Conservation (phyloP, 2,888 invertebrate genomes). For the Ecdyonurus torrentis region DNA sequence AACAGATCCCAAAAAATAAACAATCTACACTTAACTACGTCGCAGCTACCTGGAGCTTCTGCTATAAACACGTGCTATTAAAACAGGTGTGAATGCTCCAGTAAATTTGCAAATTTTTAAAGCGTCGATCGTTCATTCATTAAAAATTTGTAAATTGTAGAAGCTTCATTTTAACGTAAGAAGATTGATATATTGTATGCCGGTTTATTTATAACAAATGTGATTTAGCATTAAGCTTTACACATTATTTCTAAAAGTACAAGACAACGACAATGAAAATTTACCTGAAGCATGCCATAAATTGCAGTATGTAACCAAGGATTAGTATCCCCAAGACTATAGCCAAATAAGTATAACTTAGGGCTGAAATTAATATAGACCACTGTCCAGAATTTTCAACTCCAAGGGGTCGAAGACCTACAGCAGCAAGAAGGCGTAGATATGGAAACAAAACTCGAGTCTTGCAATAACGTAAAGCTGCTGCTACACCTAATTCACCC, state of each 20-base stretch:
- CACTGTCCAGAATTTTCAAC: constrained; percentile 40
- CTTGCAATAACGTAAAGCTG: constrained; percentile 65
- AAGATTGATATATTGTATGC: no score
- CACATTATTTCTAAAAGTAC: not conserved
- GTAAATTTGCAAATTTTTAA: no score
- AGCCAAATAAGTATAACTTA: constrained; percentile 49
- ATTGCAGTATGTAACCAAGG: constrained; percentile 58
- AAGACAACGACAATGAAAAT: constrained; percentile 10
- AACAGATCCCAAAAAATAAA: no score
- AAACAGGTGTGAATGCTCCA: no score
- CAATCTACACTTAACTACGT: no score
- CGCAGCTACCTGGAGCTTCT: no score
- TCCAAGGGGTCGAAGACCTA: constrained; percentile 54
- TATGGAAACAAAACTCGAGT: constrained; percentile 65
- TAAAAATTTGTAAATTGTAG: no score
- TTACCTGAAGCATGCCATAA: constrained; percentile 61
- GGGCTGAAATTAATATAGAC: constrained; percentile 37
- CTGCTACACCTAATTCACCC: constrained; percentile 25
- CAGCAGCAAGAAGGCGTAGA: constrained; percentile 49
- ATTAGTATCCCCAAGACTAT: constrained; percentile 48
- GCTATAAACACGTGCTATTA: no score
- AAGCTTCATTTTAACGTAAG: no score
- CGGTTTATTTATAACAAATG: no score
- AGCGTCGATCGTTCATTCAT: no score
- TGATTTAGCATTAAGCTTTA: no score